Percentiles rank a stretch among this genome's conserved stretches.
phyloP scores from a whole-genome alignment of 92 coral and sea anemone genomes.

The Phenganax marumi region DNA sequence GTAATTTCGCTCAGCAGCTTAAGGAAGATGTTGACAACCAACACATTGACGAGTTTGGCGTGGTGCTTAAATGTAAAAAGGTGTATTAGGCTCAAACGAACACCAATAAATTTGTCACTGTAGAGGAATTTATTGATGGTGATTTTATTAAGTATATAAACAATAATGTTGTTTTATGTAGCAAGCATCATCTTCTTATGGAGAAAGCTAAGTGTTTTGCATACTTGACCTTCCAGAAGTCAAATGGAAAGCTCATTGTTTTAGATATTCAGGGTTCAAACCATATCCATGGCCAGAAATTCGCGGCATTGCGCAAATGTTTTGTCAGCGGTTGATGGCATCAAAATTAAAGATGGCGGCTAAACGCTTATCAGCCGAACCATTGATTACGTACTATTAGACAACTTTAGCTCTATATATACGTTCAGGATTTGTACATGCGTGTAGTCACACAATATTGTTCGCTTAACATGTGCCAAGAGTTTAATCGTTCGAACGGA shows the following conservation, averaged over 20 bases:
- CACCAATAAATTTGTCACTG: conserved; percentile 49
- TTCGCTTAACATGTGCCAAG: too few species aligned
- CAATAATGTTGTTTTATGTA: conserved; percentile 60
- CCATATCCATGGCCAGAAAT: too few species aligned
- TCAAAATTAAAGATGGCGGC: too few species aligned
- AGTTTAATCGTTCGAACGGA: too few species aligned
- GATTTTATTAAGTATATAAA: conserved; percentile 54
- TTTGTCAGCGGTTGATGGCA: too few species aligned
- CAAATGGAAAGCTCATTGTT: conserved; percentile 48
- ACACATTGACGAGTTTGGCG: conserved; percentile 40
- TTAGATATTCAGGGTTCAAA: too few species aligned
- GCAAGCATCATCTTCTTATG: conserved; percentile 38
- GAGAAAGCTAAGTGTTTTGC: conserved; percentile 56
- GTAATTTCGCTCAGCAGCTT: conserved; percentile 24
- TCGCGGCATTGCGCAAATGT: too few species aligned
- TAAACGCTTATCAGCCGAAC: too few species aligned
- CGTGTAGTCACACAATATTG: conserved; percentile 4
- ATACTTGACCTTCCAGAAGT: conserved; percentile 55
- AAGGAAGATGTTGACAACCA: conserved; percentile 30
- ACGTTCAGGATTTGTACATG: conserved; percentile 24
- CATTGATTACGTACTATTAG: too few species aligned
- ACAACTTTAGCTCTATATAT: too few species aligned
- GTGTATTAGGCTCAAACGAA: conserved; percentile 56
- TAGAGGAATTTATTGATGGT: conserved; percentile 57
- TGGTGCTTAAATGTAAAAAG: conserved; percentile 43